phyloP scores from a whole-genome alignment of 1,140 invertebrate species.

The Atta texana region DNA sequence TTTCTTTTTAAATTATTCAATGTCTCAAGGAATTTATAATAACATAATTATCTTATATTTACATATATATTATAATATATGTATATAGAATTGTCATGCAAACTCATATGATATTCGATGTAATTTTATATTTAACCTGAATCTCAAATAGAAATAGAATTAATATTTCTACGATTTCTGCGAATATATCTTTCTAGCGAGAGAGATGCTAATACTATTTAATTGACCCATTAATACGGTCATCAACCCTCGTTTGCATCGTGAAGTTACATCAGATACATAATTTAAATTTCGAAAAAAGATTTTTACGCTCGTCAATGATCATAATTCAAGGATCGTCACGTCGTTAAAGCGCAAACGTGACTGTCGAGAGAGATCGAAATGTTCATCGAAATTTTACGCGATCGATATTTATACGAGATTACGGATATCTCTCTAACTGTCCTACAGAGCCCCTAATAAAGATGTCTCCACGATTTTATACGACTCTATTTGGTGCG shows the following conservation, averaged over 20 bases:
- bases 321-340: constrained; percentile 50
- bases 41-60: background rate
- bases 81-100: background rate
- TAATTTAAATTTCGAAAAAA: constrained; percentile 51
- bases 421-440: constrained; percentile 63
- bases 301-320: constrained; percentile 44
- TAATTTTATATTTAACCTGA: background rate
- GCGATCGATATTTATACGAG: constrained; percentile 29
- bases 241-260: constrained; percentile 2
- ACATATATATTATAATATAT: background rate
- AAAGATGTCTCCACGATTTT: constrained; percentile 75
- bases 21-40: background rate
- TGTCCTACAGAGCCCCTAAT: constrained; percentile 66
- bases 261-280: constrained; percentile 7
- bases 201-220: background rate
- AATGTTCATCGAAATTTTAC: constrained; percentile 66
- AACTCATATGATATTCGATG: background rate
- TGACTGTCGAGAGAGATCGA: constrained; percentile 32
- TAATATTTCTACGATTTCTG: background rate
- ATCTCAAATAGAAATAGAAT: background rate
- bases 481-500: constrained; percentile 71
- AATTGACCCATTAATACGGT: constrained; percentile 34
- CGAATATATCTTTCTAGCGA: constrained; percentile 23
- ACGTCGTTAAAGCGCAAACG: constrained; percentile 53
- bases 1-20: background rate